phyloP scores from a whole-genome alignment of 1,140 invertebrate species.

The Rhopalosiphum maidis region DNA sequence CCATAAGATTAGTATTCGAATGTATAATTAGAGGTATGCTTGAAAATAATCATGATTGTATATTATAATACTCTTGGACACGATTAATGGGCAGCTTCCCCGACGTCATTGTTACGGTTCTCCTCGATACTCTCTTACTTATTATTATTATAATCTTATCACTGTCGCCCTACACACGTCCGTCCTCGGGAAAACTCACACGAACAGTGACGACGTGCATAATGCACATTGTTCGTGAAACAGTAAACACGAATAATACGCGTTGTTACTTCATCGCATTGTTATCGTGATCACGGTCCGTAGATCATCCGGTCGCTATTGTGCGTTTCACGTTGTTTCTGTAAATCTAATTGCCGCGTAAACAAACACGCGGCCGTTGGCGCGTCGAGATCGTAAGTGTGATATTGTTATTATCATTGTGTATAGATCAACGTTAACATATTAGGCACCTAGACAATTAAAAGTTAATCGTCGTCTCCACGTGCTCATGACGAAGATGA shows the following conservation, averaged over 20 bases:
- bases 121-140: neutral
- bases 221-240: neutral
- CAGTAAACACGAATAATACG: neutral
- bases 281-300: neutral
- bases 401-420: neutral
- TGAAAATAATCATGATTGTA: neutral
- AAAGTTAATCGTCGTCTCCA: neutral
- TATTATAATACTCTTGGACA: neutral
- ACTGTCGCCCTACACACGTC: neutral
- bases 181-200: constrained; percentile 14
- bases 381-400: neutral
- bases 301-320: neutral
- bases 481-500: neutral
- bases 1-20: neutral
- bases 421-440: neutral
- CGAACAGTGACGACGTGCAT: neutral
- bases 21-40: neutral
- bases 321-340: neutral
- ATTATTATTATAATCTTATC: neutral
- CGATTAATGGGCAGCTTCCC: neutral
- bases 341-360: neutral
- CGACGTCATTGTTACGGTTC: neutral
- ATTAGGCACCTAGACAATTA: neutral
- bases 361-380: neutral
- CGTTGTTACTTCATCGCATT: neutral